Evolutionary conservation across 1,140 invertebrate genomes (phyloP).

Genomic region (Schmidtea mediterranea): DNA sequence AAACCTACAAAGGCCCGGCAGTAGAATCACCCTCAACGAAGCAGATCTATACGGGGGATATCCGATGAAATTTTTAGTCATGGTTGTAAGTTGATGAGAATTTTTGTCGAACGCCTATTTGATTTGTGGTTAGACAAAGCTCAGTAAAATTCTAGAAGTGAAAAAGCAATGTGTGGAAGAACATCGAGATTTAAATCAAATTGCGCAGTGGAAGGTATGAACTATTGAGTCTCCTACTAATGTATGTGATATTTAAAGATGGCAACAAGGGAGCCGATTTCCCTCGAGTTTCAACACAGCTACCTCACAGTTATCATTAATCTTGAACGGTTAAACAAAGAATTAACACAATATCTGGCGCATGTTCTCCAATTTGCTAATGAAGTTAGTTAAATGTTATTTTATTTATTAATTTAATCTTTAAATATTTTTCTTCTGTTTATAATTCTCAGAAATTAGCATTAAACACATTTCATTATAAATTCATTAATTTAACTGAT

Average conservation of each 20-base stretch:
- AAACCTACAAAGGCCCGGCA: conserved; percentile 23
- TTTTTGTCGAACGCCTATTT: conserved; percentile 13
- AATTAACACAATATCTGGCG: conserved; percentile 53
- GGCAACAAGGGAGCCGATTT: conserved; percentile 29
- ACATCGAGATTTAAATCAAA: conserved; percentile 58
- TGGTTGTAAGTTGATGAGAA: too few species aligned
- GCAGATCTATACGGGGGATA: conserved; percentile 43
- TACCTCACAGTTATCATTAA: conserved; percentile 67
- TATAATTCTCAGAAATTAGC: too few species aligned
- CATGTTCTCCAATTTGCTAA: conserved; percentile 53
- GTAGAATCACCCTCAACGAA: conserved; percentile 18
- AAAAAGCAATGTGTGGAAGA: conserved; percentile 53
- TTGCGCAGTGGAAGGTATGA: conserved; percentile 67
- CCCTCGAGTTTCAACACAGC: conserved; percentile 54
- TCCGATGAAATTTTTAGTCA: conserved; percentile 51
- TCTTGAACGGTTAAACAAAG: conserved; percentile 61
- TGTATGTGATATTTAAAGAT: background rate
- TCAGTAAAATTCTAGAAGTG: conserved; percentile 52
- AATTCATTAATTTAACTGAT: too few species aligned
- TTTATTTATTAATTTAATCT: conserved; percentile 2
- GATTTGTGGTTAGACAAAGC: conserved; percentile 33
- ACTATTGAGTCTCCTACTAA: too few species aligned
- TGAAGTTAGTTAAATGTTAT: conserved; percentile 30
- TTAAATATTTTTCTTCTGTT: background rate
- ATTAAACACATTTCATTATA: conserved; percentile 1